phyloP scores from a whole-genome alignment of 2,888 invertebrate genomes.

The Leptura quadrifasciata region DNA sequence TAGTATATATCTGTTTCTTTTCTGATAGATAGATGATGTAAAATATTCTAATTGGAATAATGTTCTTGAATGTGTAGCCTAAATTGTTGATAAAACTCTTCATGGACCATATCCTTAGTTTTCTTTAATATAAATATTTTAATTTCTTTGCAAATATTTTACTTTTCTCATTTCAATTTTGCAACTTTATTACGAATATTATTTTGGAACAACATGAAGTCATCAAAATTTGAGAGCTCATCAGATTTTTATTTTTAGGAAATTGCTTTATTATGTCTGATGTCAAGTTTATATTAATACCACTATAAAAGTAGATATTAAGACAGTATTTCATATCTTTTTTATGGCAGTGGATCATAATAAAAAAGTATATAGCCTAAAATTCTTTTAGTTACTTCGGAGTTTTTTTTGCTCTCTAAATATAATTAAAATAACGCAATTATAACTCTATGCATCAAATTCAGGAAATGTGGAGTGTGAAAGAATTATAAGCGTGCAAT shows the following conservation, averaged over 20 bases:
- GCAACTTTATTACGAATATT: not conserved
- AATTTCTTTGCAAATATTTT: no score
- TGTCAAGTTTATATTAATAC: conserved; percentile 50
- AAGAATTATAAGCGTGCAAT: not conserved
- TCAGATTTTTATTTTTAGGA: conserved; percentile 12
- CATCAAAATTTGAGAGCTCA: not conserved
- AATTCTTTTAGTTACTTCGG: not conserved
- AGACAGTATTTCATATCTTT: conserved; percentile 52
- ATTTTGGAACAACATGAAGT: not conserved
- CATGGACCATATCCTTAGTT: no score
- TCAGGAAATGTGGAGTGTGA: not conserved
- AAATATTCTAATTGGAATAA: no score
- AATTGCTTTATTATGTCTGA: conserved; percentile 39
- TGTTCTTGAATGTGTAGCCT: no score
- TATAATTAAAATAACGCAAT: not conserved
- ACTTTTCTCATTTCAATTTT: not conserved
- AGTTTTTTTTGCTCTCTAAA: not conserved
- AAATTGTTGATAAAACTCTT: no score
- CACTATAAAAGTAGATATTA: conserved; percentile 50
- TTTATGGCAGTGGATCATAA: conserved; percentile 26
- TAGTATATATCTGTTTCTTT: no score
- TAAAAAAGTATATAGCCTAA: conserved; percentile 7
- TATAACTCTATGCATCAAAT: not conserved
- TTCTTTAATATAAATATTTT: no score
- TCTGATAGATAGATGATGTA: no score